Evolutionary conservation across 2,113 vertebrate genomes (phyloP).

Genomic region (Taxidea taxus): DNA sequence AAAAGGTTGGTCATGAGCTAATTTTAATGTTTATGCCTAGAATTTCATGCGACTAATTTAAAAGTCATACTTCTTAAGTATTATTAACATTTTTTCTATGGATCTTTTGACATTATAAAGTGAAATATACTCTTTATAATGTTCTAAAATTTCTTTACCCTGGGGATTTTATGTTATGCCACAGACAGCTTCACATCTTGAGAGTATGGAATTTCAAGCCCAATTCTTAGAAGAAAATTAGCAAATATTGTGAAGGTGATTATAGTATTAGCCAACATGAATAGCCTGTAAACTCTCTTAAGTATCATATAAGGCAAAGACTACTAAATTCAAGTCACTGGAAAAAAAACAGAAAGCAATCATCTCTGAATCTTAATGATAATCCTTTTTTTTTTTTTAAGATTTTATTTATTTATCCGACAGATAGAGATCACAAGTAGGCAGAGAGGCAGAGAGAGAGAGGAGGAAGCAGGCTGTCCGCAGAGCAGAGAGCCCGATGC

Average conservation of each 20-base stretch:
- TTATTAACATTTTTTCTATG: constrained; percentile 83
- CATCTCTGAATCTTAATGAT: neutral
- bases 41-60: constrained; percentile 85
- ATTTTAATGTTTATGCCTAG: constrained; percentile 80
- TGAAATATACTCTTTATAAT: constrained; percentile 83
- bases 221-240: constrained; percentile 48
- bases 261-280: constrained; percentile 56
- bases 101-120: constrained; percentile 83
- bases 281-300: neutral
- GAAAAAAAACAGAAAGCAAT: neutral
- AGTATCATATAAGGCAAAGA: neutral
- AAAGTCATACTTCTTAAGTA: constrained; percentile 83
- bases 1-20: constrained; percentile 58
- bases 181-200: constrained; percentile 77
- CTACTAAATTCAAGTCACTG: neutral
- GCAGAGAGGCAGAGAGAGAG: too few relatives aligned
- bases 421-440: too few relatives aligned
- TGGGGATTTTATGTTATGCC: constrained; percentile 81
- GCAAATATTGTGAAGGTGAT: constrained; percentile 68
- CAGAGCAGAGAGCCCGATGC: too few relatives aligned
- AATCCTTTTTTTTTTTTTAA: too few relatives aligned
- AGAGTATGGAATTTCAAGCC: constrained; percentile 74
- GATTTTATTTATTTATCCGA: too few relatives aligned
- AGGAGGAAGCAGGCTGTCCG: too few relatives aligned
- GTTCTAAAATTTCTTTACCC: constrained; percentile 79